Base-by-base conservation (phyloP, 1,140 invertebrate species). In the Habropoda laboriosa region DNA sequence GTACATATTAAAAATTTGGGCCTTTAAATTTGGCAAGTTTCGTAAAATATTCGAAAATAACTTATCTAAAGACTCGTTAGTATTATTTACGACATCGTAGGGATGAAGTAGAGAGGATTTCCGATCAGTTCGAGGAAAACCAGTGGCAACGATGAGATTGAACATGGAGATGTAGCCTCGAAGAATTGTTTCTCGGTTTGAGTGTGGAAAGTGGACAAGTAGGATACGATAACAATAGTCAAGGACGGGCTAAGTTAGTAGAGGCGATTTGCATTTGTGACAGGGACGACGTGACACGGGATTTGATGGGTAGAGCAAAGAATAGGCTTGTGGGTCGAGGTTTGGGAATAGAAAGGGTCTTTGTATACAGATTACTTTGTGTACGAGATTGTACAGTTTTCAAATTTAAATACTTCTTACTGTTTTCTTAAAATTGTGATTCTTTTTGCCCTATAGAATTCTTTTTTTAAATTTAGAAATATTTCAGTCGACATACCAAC, bases 181-280 rank as follows among this genome's bases (percentile, higher is more conserved):
- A 47, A 12, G 18, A 12, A 3, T 16, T 38, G 38, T 57, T 55
- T 12, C 63, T 66, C 12, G 24, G 12, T 32, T 18, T 2, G 40
- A 7, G 7, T 21, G 53, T 16, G 35, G 49, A 76, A 57, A 76
- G 27, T 35, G 8, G 40, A 42, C 24, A 49, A 42, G 18, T 71
- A 12, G 40, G 70, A 42, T 32, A 27, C 24, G 47, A 76, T 55
- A 67, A 76, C 73, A 76, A 76, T 67, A 64, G 35, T 42, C 51
- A 67, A 68, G 63, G 63, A 32, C 35, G 40, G 4, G 21, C 18
- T 12, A 30, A 3, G 63, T 13, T 21, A 4, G 32, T 16, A n/a
- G 27, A 13, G 27, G 8, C 8, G 16, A n/a, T 42, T 71, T 51
- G 24, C 35, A 63, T 63, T 64, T 16, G 8, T 49, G 42, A 63